Conservation (phyloP, 2,113 vertebrate genomes). For the Rhombomys opimus region DNA sequence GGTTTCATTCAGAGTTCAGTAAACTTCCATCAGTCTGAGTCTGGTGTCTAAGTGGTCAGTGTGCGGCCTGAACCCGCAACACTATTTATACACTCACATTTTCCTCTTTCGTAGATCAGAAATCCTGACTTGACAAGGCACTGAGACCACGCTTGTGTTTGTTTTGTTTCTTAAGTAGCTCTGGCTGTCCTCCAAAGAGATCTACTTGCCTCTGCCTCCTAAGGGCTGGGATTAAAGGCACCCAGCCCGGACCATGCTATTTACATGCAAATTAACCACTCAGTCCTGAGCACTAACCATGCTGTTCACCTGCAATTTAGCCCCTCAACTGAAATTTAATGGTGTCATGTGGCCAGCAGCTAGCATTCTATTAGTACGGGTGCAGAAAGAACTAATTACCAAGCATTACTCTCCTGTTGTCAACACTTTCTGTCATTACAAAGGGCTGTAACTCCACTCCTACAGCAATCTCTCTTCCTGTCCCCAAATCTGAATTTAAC, state of each 20-base stretch:
- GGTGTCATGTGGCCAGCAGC: background rate
- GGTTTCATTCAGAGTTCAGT: no score
- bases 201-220: background rate
- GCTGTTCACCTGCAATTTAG: background rate
- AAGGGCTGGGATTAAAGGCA: no score
- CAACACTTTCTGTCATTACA: background rate
- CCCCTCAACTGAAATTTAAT: background rate
- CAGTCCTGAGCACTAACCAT: background rate
- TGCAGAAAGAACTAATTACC: background rate
- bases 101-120: background rate
- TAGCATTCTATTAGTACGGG: background rate
- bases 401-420: background rate
- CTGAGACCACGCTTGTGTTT: background rate
- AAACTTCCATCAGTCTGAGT: no score
- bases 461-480: background rate
- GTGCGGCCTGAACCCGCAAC: no score
- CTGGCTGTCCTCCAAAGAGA: background rate
- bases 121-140: background rate
- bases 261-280: background rate
- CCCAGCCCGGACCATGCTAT: background rate
- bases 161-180: background rate
- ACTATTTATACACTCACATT: no score
- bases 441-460: background rate
- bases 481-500: background rate
- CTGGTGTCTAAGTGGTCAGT: no score